Base-by-base conservation (phyloP, 2,797 vertebrate genomes). In the Hippoglossus hippoglossus region DNA sequence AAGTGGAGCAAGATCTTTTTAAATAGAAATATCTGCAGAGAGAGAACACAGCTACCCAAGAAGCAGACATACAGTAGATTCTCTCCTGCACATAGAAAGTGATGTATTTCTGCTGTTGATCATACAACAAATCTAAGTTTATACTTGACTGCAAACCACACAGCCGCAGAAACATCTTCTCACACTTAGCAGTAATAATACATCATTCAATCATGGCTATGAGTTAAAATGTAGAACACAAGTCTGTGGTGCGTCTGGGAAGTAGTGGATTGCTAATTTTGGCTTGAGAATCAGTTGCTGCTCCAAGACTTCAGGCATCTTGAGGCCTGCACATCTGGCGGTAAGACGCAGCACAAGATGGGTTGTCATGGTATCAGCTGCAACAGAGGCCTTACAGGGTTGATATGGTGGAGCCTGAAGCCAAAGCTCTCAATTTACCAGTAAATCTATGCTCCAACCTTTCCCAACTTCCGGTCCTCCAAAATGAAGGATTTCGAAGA, bases 371-470 rank as follows among this genome's bases (percentile, higher is more conserved):
- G 21, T 34, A 28, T 63, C 34, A 46, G 53, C 53, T 34, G 52
- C 63, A 34, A 52, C n/a, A 34, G 46, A 31, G 22, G 41, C 4
- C 2, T 49, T 13, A 26, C 25, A 1, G 47, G 47, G 18, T 39
- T 65, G 58, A 15, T 15, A 5, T 55, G 18, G 21, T 61, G 51
- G 64, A 44, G 12, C 53, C 49, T 54, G 24, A 36, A 63, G n/a
- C 15, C 56, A 11, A 64, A 21, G 34, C 50, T 64, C 34, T 64
- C 25, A 36, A 57, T 31, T 19, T 55, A 28, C 2, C 19, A 2
- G 19, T 34, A 19, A 5, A 13, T 57, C 19, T 15, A n/a, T 28
- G 19, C 36, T 39, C 36, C 36, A 39, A 12, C 12, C 34, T 12
- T 39, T 39, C 36, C 36, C 11, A 39, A 39, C 10, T 34, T 22